Conservation (phyloP, 2,797 vertebrate genomes). For the Percopsis omiscomaycus region DNA sequence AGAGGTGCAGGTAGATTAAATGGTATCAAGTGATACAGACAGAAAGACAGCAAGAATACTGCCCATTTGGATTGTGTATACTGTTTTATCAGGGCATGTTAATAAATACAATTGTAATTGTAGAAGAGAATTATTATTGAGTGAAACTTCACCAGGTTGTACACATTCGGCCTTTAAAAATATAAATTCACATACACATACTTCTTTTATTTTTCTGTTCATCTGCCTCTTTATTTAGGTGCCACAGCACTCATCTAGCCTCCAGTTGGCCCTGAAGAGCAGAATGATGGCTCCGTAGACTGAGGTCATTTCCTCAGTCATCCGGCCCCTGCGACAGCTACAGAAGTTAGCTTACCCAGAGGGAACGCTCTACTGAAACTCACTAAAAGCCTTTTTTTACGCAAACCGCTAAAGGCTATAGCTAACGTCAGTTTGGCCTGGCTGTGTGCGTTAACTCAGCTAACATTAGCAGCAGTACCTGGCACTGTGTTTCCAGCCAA, state of each 20-base stretch:
- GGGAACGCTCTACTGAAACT: constrained; percentile 60
- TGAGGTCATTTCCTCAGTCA: constrained; percentile 42
- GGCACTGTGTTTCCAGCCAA: constrained; percentile 52
- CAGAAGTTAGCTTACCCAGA: constrained; percentile 52
- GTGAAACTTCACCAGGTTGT: too few relatives aligned
- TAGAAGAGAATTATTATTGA: too few relatives aligned
- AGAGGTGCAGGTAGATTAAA: constrained; percentile 43
- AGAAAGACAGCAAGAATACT: constrained; percentile 25
- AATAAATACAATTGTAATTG: too few relatives aligned
- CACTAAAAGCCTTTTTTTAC: constrained; percentile 56
- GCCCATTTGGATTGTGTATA: constrained; percentile 40
- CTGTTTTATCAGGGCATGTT: constrained; percentile 41
- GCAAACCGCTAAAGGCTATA: constrained; percentile 65
- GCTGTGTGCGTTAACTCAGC: constrained; percentile 51
- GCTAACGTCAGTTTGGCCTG: constrained; percentile 56
- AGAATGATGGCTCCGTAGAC: constrained; percentile 36
- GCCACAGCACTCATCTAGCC: constrained; percentile 72
- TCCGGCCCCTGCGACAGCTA: constrained; percentile 32
- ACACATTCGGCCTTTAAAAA: neutral
- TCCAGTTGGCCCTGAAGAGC: constrained; percentile 42
- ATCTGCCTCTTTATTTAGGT: constrained; percentile 61
- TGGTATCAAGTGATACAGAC: constrained; percentile 34
- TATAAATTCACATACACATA: neutral
- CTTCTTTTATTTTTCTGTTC: neutral
- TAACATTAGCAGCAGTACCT: constrained; percentile 42